Evolutionary conservation across 1,140 invertebrate species (phyloP), one percentile per base, ranked within the genome.

Genomic region (Drosophila ficusphila): DNA sequence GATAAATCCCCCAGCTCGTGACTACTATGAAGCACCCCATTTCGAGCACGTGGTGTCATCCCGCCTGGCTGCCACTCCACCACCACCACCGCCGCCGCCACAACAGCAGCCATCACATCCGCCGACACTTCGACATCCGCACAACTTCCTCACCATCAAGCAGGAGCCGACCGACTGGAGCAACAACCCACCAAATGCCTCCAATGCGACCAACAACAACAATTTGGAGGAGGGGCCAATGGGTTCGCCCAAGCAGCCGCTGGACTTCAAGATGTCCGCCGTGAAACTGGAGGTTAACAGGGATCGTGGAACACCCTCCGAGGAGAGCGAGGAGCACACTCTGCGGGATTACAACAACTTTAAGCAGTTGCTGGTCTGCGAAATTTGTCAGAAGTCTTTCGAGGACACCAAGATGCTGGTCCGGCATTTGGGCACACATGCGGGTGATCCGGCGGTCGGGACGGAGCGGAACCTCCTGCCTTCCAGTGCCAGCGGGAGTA

Each of bases 321-420:
- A 88, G 2, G 82, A 88, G 0, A 42, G 65, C 9, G 82, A 88
- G 61, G 82, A 88, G 61, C 82, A 88, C 39, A 86, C 81, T 3
- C 36, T 86, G 53, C 82, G 81, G 3, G 81, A 86, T 42, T 88
- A 88, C 52, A 88, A 88, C 57, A 88, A 88, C 27, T 88, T 88
- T 12, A 88, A 88, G 16, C 95, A 88, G 21, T 95, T 96, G 31
- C 91, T 97, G 49, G 95, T 95, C 3, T 97, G 96, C 88, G 96
- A 97, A 91, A 93, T 96, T 85, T 97, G 96, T 88, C 95, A 95
- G 88, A 95, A 96, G 93, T 96, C 96, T 11, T 97, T 96, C 89
- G 95, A 95, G 48, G 93, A 96, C 78, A 96, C 96, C 51, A 95
- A 95, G 9, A 95, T 96, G 64, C 95, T 96, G 95, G 96, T 96